Percentiles rank a stretch among this genome's conserved stretches.
Conservation (phyloP, 1,140 invertebrate genomes). For the Heliconius hewitsoni region DNA sequence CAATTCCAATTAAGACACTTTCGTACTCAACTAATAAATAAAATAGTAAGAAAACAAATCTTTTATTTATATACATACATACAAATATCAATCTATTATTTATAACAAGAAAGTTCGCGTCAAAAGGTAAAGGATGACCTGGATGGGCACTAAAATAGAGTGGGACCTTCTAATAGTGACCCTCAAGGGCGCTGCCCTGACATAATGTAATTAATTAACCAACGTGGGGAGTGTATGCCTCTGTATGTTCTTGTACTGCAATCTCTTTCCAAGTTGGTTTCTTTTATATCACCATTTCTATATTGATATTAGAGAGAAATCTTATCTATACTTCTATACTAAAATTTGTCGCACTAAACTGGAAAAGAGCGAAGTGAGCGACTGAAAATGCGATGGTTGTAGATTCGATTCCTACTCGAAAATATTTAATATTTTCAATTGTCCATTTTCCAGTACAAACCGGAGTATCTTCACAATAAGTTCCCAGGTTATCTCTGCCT, state of each 20-base stretch:
- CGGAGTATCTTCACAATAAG: too few species aligned
- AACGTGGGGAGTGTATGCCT: neutral
- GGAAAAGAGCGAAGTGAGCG: too few species aligned
- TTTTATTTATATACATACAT: neutral
- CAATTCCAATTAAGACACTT: too few species aligned
- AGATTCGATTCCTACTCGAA: too few species aligned
- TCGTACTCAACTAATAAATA: neutral
- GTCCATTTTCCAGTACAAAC: too few species aligned
- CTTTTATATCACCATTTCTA: neutral
- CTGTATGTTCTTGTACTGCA: neutral
- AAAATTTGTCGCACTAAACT: too few species aligned
- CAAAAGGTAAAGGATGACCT: constrained; percentile 4
- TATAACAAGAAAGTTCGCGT: neutral
- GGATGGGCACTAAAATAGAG: neutral
- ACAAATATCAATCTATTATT: neutral
- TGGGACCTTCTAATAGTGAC: neutral
- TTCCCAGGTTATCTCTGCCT: too few species aligned
- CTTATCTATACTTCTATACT: neutral
- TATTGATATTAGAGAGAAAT: neutral
- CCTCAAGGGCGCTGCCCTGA: neutral
- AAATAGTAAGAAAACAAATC: neutral
- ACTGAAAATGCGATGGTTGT: too few species aligned
- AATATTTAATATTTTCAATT: too few species aligned
- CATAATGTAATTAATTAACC: constrained; percentile 10
- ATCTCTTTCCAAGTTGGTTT: neutral